A percentile compares a stretch with the other conserved stretches of the same genome.
Evolutionary conservation across 2,113 vertebrate genomes (phyloP).

Genomic region (Lontra canadensis): DNA sequence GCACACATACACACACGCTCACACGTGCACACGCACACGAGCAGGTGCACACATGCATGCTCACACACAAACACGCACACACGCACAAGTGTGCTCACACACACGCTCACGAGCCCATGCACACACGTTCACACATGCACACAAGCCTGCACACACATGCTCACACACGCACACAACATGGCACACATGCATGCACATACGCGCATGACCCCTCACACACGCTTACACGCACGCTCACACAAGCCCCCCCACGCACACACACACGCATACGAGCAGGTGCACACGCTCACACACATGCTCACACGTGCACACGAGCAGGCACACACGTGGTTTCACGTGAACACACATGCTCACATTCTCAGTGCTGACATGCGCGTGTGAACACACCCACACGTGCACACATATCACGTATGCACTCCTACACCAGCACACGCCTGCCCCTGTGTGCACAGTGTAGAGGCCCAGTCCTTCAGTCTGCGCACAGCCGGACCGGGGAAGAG

Average conservation of each 20-base stretch:
- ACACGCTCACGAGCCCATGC: not conserved
- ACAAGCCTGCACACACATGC: not conserved
- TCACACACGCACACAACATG: too few relatives aligned
- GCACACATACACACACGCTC: too few relatives aligned
- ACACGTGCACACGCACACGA: not conserved
- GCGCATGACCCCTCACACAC: too few relatives aligned
- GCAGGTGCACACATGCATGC: too few relatives aligned
- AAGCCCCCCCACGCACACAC: not conserved
- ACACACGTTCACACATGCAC: not conserved
- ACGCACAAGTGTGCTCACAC: too few relatives aligned
- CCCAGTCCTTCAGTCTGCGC: not conserved
- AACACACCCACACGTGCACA: rapidly evolving
- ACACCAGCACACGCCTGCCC: rapidly evolving
- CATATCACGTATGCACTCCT: rapidly evolving
- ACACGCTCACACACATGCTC: not conserved
- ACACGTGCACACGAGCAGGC: not conserved
- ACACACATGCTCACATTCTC: not conserved
- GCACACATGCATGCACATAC: not conserved
- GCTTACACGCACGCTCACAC: too few relatives aligned
- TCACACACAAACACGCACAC: too few relatives aligned
- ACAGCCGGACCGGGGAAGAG: rapidly evolving
- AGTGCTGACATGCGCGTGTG: rapidly evolving
- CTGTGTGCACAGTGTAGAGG: not conserved
- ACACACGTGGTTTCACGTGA: too few relatives aligned
- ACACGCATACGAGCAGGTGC: rapidly evolving